Percentiles rank a stretch among this genome's conserved stretches.
phyloP scores from a whole-genome alignment of 1,140 invertebrate species.

The Hesperophylax magnus region DNA sequence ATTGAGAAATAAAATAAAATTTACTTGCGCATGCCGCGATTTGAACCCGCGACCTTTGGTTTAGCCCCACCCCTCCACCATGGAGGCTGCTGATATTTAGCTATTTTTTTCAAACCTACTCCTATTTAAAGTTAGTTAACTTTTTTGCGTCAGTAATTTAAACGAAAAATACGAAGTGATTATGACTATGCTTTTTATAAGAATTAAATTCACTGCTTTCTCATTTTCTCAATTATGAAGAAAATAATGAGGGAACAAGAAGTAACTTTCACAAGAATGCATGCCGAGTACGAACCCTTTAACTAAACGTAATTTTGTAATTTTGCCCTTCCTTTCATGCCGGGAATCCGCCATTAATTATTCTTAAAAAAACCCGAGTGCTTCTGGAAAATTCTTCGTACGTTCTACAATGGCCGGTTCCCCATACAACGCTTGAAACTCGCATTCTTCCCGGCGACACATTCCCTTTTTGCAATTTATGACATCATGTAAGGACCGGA shows the following conservation, averaged over 20 bases:
- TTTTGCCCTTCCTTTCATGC: constrained; percentile 28
- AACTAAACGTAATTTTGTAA: constrained; percentile 34
- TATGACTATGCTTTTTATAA: too few species aligned
- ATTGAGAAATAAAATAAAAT: too few species aligned
- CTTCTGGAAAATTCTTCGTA: constrained; percentile 24
- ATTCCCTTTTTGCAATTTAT: constrained; percentile 58
- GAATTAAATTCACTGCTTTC: too few species aligned
- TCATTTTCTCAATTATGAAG: too few species aligned
- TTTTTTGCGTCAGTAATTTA: too few species aligned
- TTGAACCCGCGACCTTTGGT: too few species aligned
- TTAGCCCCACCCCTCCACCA: too few species aligned
- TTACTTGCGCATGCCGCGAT: too few species aligned
- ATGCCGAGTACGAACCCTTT: constrained; percentile 24
- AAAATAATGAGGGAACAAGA: neutral
- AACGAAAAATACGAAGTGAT: too few species aligned
- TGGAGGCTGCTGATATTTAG: too few species aligned
- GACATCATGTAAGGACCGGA: constrained; percentile 55
- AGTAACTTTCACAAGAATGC: constrained; percentile 17
- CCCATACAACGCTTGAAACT: neutral
- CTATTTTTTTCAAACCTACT: too few species aligned
- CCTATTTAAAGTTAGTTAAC: too few species aligned
- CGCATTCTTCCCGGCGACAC: constrained; percentile 47
- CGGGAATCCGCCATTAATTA: constrained; percentile 36
- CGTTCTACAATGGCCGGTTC: constrained; percentile 26
- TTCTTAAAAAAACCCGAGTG: constrained; percentile 30